A percentile compares a stretch with the other conserved stretches of the same genome.
phyloP scores from a whole-genome alignment of 2,888 invertebrate species.

The Chromoteleia sp. region DNA sequence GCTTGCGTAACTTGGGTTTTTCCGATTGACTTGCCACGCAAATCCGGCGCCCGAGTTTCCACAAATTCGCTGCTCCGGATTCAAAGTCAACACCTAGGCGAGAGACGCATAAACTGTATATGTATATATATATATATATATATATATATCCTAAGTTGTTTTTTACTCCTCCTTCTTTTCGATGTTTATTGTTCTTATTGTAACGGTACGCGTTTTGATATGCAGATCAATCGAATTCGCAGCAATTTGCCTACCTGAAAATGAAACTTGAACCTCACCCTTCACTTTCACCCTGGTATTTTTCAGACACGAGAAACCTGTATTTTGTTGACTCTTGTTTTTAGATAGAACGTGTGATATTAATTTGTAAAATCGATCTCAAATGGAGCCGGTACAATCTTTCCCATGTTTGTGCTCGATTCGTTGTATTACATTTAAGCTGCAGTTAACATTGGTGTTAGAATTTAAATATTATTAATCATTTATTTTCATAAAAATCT shows the following conservation, averaged over 20 bases:
- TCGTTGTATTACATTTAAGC: background rate
- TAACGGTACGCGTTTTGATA: slow-evolving; percentile 54
- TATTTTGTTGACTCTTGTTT: slow-evolving; percentile 54
- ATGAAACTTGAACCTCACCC: slow-evolving; percentile 69
- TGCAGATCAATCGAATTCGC: slow-evolving; percentile 50
- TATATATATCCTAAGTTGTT: too few relatives aligned
- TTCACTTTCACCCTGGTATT: slow-evolving; percentile 69
- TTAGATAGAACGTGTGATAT: slow-evolving; percentile 48
- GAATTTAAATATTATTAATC: background rate
- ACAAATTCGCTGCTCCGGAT: slow-evolving; percentile 12
- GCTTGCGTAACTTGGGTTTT: too few relatives aligned
- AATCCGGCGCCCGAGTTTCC: slow-evolving; percentile 18
- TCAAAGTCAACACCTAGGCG: slow-evolving; percentile 8
- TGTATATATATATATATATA: too few relatives aligned
- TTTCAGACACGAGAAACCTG: slow-evolving; percentile 63
- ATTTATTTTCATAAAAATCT: background rate
- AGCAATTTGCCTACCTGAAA: slow-evolving; percentile 63
- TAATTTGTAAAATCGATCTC: slow-evolving; percentile 18
- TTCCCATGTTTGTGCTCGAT: background rate
- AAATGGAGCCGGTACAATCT: background rate
- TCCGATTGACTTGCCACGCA: slow-evolving; percentile 3
- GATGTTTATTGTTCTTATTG: slow-evolving; percentile 18
- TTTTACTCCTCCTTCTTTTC: background rate
- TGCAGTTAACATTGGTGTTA: background rate
- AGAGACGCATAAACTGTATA: slow-evolving; percentile 1